A percentile compares a stretch with the other conserved stretches of the same genome.
phyloP scores from a whole-genome alignment of 2,797 vertebrate genomes.

The Argyrosomus regius region DNA sequence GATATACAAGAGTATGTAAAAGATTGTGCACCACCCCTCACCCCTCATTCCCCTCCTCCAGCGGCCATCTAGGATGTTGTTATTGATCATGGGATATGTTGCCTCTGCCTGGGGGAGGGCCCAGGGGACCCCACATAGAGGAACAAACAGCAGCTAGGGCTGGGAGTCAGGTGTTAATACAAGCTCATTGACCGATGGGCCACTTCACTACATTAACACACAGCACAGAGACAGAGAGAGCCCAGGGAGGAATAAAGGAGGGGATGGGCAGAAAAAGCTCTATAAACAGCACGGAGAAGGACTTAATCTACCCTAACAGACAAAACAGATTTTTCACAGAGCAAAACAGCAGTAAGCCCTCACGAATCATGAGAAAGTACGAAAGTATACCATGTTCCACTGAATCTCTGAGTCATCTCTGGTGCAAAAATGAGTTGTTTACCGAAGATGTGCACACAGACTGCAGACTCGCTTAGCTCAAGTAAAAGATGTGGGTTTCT shows the following conservation, averaged over 20 bases:
- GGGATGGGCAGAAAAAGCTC: conserved; percentile 35
- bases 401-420: conserved; percentile 42
- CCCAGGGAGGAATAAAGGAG: conserved; percentile 46
- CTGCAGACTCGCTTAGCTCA: conserved; percentile 16
- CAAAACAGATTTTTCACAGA: conserved; percentile 16
- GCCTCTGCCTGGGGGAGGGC: conserved; percentile 71
- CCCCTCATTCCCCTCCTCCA: conserved; percentile 18
- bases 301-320: conserved; percentile 28
- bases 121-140: conserved; percentile 73
- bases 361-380: conserved; percentile 28
- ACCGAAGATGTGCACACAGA: neutral
- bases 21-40: neutral
- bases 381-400: conserved; percentile 27
- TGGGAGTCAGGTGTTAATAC: conserved; percentile 87
- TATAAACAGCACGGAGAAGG: conserved; percentile 51
- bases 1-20: conserved; percentile 45
- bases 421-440: conserved; percentile 28
- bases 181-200: conserved; percentile 83
- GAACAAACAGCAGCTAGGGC: conserved; percentile 79
- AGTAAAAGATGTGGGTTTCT: conserved; percentile 8
- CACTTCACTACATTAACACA: conserved; percentile 86
- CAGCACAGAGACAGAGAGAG: conserved; percentile 59
- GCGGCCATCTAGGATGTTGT: conserved; percentile 72
- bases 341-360: conserved; percentile 5
- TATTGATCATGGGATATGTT: conserved; percentile 84